Percentiles rank a stretch among this genome's conserved stretches.
Conservation (phyloP, 2,888 invertebrate species). For the Xanthia togata region DNA sequence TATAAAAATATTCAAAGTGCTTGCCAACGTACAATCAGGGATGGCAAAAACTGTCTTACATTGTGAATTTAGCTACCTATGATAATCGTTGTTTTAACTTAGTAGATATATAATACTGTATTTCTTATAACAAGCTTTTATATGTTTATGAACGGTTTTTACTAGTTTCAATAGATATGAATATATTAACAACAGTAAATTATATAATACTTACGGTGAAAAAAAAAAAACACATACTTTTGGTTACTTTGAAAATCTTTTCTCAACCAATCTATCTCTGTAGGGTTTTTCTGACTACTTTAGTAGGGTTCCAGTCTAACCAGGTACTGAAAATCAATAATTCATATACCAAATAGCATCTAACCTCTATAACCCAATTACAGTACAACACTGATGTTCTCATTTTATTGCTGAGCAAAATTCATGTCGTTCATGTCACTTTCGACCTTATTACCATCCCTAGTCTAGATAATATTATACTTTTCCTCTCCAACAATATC, state of each 20-base stretch:
- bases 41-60: not conserved
- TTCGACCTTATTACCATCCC: not conserved
- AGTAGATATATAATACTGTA: not conserved
- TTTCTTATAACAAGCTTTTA: not conserved
- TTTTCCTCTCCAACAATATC: constrained; percentile 20
- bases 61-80: not conserved
- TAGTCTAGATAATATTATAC: not conserved
- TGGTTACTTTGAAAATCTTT: not conserved
- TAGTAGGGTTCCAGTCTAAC: not conserved
- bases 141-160: too few species aligned
- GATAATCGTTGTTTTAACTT: not conserved
- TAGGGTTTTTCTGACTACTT: not conserved
- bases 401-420: too few species aligned
- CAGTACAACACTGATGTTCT: not conserved
- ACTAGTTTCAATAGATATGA: too few species aligned
- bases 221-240: not conserved
- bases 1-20: constrained; percentile 38
- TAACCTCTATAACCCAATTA: not conserved
- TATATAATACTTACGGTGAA: too few species aligned
- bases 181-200: too few species aligned
- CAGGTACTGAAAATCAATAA: not conserved
- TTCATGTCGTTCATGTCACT: not conserved
- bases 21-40: not conserved
- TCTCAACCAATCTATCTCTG: not conserved
- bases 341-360: not conserved